Conservation (phyloP, 2,797 vertebrate species). For the Uromys caudimaculatus region DNA sequence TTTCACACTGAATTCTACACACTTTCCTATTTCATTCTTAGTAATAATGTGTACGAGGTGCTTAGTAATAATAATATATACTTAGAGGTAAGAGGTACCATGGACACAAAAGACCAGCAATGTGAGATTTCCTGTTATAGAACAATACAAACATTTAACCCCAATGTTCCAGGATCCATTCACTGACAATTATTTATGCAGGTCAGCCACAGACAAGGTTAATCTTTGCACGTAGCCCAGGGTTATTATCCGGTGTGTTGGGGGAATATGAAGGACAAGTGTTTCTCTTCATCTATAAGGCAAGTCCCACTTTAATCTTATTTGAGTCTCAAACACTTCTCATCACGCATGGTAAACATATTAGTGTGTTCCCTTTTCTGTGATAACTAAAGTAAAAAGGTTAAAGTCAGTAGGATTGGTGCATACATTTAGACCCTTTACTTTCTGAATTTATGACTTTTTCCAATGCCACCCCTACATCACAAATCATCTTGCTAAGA, state of each 20-base stretch:
- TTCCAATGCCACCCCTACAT: neutral
- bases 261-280: neutral
- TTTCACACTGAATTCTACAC: neutral
- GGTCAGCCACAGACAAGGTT: conserved; percentile 16
- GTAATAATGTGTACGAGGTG: neutral
- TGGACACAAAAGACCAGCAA: conserved; percentile 48
- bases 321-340: neutral
- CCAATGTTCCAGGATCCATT: neutral
- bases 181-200: conserved; percentile 52
- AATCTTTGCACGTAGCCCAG: neutral
- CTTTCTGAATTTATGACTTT: neutral
- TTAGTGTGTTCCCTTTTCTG: neutral
- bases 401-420: neutral
- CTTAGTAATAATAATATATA: neutral
- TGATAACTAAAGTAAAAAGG: neutral
- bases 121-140: neutral
- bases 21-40: neutral
- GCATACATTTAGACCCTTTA: neutral
- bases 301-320: neutral
- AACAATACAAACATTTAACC: conserved; percentile 51
- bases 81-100: neutral
- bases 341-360: neutral
- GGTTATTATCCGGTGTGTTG: neutral
- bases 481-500: neutral
- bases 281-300: neutral